Percentiles rank a stretch among this genome's conserved stretches.
These are phyloP conservation scores for Epinotia brunnichana DNA, from an alignment of 2,888 invertebrate species.

Conservation along the genomic window DNA sequence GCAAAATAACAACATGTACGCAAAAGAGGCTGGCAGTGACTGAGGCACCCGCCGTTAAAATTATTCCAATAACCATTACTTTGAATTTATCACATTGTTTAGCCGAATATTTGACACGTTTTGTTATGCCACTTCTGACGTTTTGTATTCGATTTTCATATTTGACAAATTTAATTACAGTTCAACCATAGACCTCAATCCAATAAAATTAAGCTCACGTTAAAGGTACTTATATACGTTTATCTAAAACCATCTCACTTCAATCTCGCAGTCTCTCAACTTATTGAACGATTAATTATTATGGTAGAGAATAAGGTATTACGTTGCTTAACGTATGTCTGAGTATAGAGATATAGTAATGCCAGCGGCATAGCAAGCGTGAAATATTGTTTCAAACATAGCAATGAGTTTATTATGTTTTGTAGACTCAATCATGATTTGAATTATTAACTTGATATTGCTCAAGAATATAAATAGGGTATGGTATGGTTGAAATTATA, in stretches of 20 bases:
- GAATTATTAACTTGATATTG: neutral
- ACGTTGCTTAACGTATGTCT: too few relatives aligned
- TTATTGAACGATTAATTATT: neutral
- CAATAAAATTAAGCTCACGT: neutral
- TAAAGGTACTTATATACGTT: too few relatives aligned
- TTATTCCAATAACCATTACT: constrained; percentile 27
- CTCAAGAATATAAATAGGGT: too few relatives aligned
- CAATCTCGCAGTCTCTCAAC: too few relatives aligned
- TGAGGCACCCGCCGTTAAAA: constrained; percentile 28
- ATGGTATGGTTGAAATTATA: too few relatives aligned
- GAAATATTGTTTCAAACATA: neutral
- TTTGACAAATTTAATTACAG: neutral
- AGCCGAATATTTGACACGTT: constrained; percentile 15
- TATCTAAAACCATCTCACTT: too few relatives aligned
- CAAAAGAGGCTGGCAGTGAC: constrained; percentile 51
- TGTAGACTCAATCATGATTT: constrained; percentile 4
- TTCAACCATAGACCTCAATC: neutral
- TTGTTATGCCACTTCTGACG: neutral
- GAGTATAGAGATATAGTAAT: neutral
- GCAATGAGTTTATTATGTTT: neutral
- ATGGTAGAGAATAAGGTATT: too few relatives aligned
- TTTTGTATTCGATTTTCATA: neutral
- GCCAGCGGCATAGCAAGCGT: neutral
- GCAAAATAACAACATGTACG: constrained; percentile 86
- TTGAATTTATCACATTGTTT: neutral